A percentile compares a stretch with the other conserved stretches of the same genome.
Evolutionary conservation across 1,140 invertebrate species (phyloP).

Genomic region (Plutomurus gul): DNA sequence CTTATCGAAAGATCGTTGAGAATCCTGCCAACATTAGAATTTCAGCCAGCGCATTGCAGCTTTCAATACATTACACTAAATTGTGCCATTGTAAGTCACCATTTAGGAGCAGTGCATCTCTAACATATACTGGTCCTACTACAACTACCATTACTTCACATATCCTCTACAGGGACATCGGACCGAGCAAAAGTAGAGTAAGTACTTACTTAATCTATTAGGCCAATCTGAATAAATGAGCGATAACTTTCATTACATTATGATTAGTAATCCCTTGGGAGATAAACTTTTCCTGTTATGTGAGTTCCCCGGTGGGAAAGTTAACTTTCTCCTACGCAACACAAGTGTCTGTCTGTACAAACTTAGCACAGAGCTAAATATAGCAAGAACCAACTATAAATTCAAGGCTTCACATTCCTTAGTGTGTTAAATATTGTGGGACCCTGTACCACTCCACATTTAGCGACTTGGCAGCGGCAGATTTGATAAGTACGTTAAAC

Average conservation of each 20-base stretch:
- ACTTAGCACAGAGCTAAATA: neutral
- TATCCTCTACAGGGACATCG: neutral
- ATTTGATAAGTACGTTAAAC: neutral
- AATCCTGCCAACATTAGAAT: neutral
- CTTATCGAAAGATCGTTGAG: constrained; percentile 3
- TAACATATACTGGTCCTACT: no score
- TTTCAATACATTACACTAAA: neutral
- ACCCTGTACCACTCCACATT: no score
- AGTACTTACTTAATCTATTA: constrained; percentile 27
- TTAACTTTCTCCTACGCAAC: constrained; percentile 1
- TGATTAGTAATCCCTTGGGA: constrained; percentile 5
- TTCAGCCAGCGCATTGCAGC: constrained; percentile 20
- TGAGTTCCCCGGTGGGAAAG: neutral
- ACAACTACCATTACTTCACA: neutral
- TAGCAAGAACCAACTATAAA: no score
- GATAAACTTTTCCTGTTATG: neutral
- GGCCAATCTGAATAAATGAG: constrained; percentile 12
- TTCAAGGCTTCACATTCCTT: no score
- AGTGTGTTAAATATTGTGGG: no score
- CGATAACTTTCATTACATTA: constrained; percentile 17
- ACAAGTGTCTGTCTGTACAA: neutral
- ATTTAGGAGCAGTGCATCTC: no score
- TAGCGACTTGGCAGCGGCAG: neutral
- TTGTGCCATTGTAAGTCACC: no score
- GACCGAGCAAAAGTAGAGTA: no score